These are phyloP conservation scores for Pseudeuparius sepicola DNA, from an alignment of 2,888 invertebrate species.

Conservation along the genomic window DNA sequence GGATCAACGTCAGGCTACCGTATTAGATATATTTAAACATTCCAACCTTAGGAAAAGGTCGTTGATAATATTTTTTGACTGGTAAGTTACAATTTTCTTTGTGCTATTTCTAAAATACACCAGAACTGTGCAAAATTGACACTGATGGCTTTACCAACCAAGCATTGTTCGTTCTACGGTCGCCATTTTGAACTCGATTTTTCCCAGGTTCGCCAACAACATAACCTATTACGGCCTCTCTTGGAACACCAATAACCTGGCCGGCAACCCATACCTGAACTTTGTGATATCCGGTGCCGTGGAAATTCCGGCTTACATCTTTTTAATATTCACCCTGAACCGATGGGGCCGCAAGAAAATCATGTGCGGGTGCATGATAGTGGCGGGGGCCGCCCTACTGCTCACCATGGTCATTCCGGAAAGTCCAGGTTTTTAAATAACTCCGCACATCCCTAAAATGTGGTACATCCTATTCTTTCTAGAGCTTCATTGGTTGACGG, in stretches of 20 bases:
- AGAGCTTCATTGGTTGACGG: constrained; percentile 47
- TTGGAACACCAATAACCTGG: constrained; percentile 63
- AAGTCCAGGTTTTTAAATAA: constrained; percentile 31
- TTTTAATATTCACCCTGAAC: constrained; percentile 56
- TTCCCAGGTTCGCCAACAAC: constrained; percentile 65
- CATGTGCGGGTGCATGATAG: constrained; percentile 57
- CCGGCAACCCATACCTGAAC: constrained; percentile 62
- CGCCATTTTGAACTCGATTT: no score
- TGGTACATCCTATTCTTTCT: no score
- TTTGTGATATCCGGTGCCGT: constrained; percentile 64
- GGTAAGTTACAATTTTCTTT: constrained; percentile 41
- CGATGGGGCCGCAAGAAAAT: constrained; percentile 59
- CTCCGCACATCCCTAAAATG: not conserved
- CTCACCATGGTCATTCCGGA: constrained; percentile 48
- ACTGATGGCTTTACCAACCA: no score
- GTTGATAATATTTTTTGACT: constrained; percentile 60
- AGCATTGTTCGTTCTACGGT: no score
- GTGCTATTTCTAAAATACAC: constrained; percentile 1
- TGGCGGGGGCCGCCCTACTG: constrained; percentile 50
- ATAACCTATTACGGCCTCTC: constrained; percentile 71
- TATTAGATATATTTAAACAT: constrained; percentile 41
- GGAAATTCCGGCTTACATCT: constrained; percentile 62
- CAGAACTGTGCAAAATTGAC: constrained; percentile 5
- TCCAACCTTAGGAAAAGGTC: constrained; percentile 55
- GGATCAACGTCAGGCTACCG: constrained; percentile 40